These are phyloP conservation scores for Bettongia penicillata DNA, from an alignment of 2,113 vertebrate genomes.

Conservation along the genomic window DNA sequence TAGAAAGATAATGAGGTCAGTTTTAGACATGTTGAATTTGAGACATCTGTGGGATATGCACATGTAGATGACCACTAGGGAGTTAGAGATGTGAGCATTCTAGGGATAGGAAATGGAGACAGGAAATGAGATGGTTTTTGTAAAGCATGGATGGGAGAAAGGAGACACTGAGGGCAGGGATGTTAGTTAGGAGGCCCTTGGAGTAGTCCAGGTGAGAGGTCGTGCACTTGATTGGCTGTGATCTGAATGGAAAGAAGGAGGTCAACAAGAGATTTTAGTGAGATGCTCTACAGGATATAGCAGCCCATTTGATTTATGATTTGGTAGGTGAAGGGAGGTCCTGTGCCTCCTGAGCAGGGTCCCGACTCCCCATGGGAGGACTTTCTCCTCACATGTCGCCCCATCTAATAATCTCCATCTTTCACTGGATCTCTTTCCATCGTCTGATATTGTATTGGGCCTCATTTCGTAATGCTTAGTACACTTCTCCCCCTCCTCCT, in stretches of 20 bases:
- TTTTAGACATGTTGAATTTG: not conserved
- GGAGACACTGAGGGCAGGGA: not conserved
- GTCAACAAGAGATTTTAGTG: not conserved
- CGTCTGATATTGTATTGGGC: not conserved
- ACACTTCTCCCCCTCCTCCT: too few relatives aligned
- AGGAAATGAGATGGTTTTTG: too few relatives aligned
- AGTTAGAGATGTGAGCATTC: not conserved
- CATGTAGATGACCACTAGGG: not conserved
- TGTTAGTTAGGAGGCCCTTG: not conserved
- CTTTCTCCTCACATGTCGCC: not conserved
- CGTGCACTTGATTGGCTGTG: not conserved
- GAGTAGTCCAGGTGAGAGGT: not conserved
- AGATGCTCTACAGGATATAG: not conserved
- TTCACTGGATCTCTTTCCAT: not conserved
- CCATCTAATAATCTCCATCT: not conserved
- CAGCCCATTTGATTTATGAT: not conserved
- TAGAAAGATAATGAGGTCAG: not conserved
- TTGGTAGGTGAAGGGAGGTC: not conserved
- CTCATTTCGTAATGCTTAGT: not conserved
- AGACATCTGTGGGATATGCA: too few relatives aligned
- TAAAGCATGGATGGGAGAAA: too few relatives aligned
- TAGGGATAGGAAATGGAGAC: not conserved
- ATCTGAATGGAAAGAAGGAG: not conserved
- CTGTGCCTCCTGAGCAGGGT: too few relatives aligned
- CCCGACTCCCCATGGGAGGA: too few relatives aligned